These are phyloP conservation scores for Parapsyche elsis DNA, from an alignment of 1,140 invertebrate genomes.

Conservation along the genomic window DNA sequence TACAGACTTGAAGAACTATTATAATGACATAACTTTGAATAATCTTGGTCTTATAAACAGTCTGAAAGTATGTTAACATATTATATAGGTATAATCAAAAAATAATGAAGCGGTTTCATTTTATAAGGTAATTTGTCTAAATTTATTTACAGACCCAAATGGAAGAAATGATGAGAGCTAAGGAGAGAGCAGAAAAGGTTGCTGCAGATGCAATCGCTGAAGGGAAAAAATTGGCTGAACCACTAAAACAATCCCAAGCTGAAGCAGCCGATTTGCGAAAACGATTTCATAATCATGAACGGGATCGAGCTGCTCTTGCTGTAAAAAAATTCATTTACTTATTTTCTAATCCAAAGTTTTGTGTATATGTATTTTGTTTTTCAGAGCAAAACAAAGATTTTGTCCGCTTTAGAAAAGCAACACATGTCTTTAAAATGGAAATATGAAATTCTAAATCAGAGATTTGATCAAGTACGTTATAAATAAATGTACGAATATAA, in stretches of 20 bases:
- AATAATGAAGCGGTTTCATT: not conserved
- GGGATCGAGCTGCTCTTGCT: slow-evolving; percentile 73
- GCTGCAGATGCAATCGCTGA: slow-evolving; percentile 71
- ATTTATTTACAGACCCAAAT: slow-evolving; percentile 77
- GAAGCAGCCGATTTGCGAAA: slow-evolving; percentile 77
- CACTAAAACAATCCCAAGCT: slow-evolving; percentile 75
- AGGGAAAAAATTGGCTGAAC: slow-evolving; percentile 77
- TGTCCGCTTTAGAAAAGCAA: slow-evolving; percentile 73
- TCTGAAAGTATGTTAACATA: slow-evolving; percentile 64
- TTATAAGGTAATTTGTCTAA: too few relatives aligned
- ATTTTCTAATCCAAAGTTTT: not conserved
- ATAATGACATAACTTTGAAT: slow-evolving; percentile 92
- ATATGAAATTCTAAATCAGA: slow-evolving; percentile 76
- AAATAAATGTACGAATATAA: not conserved
- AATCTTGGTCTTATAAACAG: slow-evolving; percentile 86
- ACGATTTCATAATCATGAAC: slow-evolving; percentile 83
- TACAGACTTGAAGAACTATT: slow-evolving; percentile 91
- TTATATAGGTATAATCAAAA: not conserved
- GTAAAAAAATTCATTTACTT: slow-evolving; percentile 52
- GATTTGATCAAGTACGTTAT: slow-evolving; percentile 74
- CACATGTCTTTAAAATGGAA: slow-evolving; percentile 81
- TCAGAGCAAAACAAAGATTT: slow-evolving; percentile 73
- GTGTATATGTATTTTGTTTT: slow-evolving; percentile 57
- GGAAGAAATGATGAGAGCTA: slow-evolving; percentile 82
- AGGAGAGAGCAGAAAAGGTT: slow-evolving; percentile 77